phyloP scores from a whole-genome alignment of 1,140 invertebrate genomes.

The Liolophura sinensis region DNA sequence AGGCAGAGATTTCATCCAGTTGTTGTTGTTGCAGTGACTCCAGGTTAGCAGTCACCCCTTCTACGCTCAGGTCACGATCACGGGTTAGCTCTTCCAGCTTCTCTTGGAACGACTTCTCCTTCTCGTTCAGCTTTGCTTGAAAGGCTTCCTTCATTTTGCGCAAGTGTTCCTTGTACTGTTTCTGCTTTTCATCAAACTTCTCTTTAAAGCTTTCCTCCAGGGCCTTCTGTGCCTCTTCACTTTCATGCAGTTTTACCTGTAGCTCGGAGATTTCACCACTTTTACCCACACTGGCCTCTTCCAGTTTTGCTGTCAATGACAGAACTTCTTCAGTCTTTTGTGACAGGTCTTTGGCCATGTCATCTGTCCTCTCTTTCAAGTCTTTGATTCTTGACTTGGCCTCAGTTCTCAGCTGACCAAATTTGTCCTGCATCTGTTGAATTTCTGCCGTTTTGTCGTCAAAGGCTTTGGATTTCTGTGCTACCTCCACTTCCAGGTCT shows the following conservation, averaged over 20 bases:
- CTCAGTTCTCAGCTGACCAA: conserved; percentile 30
- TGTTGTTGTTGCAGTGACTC: conserved; percentile 36
- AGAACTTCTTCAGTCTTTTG: conserved; percentile 10
- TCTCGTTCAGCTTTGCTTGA: conserved; percentile 45
- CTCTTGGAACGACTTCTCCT: conserved; percentile 43
- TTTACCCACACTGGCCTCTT: conserved; percentile 14
- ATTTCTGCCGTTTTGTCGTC: conserved; percentile 21
- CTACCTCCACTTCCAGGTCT: conserved; percentile 6
- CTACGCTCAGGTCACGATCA: conserved; percentile 36
- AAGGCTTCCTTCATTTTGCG: conserved; percentile 44
- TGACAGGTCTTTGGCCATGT: conserved; percentile 12
- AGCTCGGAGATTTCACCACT: conserved; percentile 19
- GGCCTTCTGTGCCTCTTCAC: conserved; percentile 19
- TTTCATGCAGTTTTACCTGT: conserved; percentile 12
- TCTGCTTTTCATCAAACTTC: conserved; percentile 40
- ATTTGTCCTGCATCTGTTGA: conserved; percentile 25
- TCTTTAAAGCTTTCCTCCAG: conserved; percentile 39
- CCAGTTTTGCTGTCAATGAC: conserved; percentile 15
- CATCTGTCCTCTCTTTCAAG: conserved; percentile 30
- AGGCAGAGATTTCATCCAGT: conserved; percentile 7
- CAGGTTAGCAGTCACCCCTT: conserved; percentile 31
- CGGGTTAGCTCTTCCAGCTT: conserved; percentile 31
- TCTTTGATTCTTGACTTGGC: conserved; percentile 33
- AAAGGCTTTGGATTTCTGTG: conserved; percentile 17
- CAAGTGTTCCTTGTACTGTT: conserved; percentile 39